Evolutionary conservation across 1,140 invertebrate species (phyloP), one percentile per base, ranked within the genome.

Genomic region (Tetragonula clypearis): DNA sequence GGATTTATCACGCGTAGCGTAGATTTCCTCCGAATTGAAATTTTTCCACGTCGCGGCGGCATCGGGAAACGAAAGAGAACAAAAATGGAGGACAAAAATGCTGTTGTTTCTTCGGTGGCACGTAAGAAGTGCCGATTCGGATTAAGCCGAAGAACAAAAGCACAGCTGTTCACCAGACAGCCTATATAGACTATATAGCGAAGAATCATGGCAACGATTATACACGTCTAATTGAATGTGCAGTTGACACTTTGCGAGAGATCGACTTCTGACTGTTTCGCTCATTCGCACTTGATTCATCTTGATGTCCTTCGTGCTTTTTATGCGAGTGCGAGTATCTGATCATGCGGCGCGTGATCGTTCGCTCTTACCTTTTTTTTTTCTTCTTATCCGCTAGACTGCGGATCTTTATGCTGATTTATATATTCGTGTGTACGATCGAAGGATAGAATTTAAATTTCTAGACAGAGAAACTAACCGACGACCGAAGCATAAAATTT

Each of bases 241-340:
- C 56, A 53, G 82, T 84, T 79, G 82, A 84, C 82, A 84, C 82
- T 84, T 84, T 72, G 56, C 65, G 75, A 84, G 68, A 79, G 79
- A 84, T 56, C 68, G 55, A 84, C 62, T 56, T 60, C 76, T 55
- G 56, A 79, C 82, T 41, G 65, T 53, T 66, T 66, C 21, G 4
- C n/a, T 26, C 55, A 41, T 55, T 55, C 49, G 41, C 41, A 41
- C 49, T 5, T 30, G 75, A 79, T 84, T 62, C 58, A 79, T 84
- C 68, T 56, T 49, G 68, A 73, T 65, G 68, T 56, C 77, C 82
- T 84, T 84, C 56, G 56, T 35, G 62, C 21, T 26, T 26, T 79
- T 58, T 5, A 26, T 23, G 21, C 21, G 30, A 30, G 30, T 30
- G 17, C 17, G 9, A 79, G 30, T 49, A 49, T 55, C 58, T 17